Evolutionary conservation across 2,113 vertebrate genomes (phyloP).

Genomic region (Saimiri boliviensis): DNA sequence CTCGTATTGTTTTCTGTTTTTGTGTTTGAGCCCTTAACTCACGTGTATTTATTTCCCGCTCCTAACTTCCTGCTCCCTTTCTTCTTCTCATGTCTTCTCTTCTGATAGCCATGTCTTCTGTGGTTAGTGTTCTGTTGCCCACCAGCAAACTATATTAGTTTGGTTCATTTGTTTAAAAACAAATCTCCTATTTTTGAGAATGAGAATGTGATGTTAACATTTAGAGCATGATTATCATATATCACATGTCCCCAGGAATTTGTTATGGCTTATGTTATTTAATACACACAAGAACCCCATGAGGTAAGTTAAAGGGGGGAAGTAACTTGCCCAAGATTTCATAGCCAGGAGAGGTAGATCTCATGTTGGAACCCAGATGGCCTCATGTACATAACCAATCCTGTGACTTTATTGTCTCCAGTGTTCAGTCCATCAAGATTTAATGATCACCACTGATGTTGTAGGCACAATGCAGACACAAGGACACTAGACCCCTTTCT

Average conservation of each 20-base stretch:
- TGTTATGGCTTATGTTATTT: background rate
- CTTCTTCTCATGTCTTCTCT: background rate
- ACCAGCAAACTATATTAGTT: background rate
- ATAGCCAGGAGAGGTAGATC: background rate
- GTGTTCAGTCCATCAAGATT: background rate
- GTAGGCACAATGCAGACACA: background rate
- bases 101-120: background rate
- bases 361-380: background rate
- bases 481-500: background rate
- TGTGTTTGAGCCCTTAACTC: background rate
- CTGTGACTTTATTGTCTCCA: background rate
- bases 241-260: background rate
- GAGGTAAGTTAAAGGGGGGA: background rate
- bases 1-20: background rate
- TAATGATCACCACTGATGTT: background rate
- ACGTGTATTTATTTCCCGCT: background rate
- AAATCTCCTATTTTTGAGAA: background rate
- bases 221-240: background rate
- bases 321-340: background rate
- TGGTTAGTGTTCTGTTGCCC: background rate
- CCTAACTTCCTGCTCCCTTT: background rate
- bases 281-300: background rate
- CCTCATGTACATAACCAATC: background rate
- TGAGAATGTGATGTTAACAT: background rate
- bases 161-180: background rate